These are phyloP conservation scores for Sylvilagus floridanus DNA, from an alignment of 2,797 vertebrate species.

Conservation along the genomic window DNA sequence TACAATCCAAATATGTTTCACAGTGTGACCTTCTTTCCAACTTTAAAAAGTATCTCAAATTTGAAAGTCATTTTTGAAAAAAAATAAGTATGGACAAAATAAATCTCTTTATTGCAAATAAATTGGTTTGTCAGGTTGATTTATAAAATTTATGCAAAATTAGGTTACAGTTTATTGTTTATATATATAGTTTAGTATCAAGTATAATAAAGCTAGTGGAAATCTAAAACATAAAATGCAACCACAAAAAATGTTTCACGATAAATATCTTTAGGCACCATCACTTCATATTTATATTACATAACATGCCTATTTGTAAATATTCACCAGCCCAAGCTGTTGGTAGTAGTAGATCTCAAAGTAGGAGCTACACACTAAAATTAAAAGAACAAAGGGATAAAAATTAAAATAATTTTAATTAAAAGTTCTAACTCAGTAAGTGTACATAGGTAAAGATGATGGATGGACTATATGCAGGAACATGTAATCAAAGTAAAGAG, in stretches of 20 bases:
- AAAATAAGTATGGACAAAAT: background rate
- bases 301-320: background rate
- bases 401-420: background rate
- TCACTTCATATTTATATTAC: slow-evolving; percentile 24
- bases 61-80: slow-evolving; percentile 7
- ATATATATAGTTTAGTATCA: background rate
- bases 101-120: background rate
- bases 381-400: background rate
- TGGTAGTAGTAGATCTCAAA: background rate
- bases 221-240: slow-evolving; percentile 9
- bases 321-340: background rate
- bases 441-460: background rate
- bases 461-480: background rate
- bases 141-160: background rate
- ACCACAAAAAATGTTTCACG: background rate
- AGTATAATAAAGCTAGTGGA: background rate
- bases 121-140: background rate
- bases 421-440: background rate
- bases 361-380: background rate
- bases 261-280: background rate
- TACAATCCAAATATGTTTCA: background rate
- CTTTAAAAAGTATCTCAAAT: background rate
- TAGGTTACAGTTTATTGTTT: background rate
- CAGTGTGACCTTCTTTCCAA: background rate
- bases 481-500: background rate